Percentiles rank a stretch among this genome's conserved stretches.
These are phyloP conservation scores for Microplitis deprimator DNA, from an alignment of 2,888 invertebrate genomes.

Conservation along the genomic window DNA sequence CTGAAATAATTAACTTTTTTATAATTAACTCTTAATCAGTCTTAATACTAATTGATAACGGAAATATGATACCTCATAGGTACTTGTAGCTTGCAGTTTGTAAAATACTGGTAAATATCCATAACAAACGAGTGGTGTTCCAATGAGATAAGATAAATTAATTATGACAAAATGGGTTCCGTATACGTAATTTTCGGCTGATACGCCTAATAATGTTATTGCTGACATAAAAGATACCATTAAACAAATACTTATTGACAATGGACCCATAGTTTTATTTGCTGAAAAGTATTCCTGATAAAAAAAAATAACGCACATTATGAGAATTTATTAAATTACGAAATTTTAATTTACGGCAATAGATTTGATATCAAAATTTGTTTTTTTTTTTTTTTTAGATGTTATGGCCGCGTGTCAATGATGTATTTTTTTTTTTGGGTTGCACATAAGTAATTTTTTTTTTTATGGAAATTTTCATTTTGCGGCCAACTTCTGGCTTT, in stretches of 20 bases:
- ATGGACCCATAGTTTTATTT: slow-evolving; percentile 73
- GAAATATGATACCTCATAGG: slow-evolving; percentile 72
- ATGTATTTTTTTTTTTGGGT: too few relatives aligned
- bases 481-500: too few relatives aligned
- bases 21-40: neutral
- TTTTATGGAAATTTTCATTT: too few relatives aligned
- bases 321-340: too few relatives aligned
- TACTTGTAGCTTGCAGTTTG: slow-evolving; percentile 72
- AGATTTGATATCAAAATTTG: too few relatives aligned
- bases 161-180: slow-evolving; percentile 75
- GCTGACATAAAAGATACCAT: slow-evolving; percentile 78
- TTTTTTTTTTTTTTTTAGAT: too few relatives aligned
- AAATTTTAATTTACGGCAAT: neutral
- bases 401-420: too few relatives aligned
- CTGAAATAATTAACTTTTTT: slow-evolving; percentile 68
- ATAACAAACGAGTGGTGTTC: slow-evolving; percentile 73
- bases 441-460: too few relatives aligned
- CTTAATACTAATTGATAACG: too few relatives aligned
- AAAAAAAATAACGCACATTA: neutral
- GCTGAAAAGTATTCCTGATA: slow-evolving; percentile 74
- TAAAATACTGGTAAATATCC: slow-evolving; percentile 75
- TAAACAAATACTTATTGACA: slow-evolving; percentile 74
- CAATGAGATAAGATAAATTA: slow-evolving; percentile 74
- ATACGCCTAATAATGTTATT: slow-evolving; percentile 75
- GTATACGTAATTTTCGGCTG: slow-evolving; percentile 74